These are phyloP conservation scores for Drosophila asahinai DNA, from an alignment of 1,140 invertebrate genomes.

Conservation along the genomic window DNA sequence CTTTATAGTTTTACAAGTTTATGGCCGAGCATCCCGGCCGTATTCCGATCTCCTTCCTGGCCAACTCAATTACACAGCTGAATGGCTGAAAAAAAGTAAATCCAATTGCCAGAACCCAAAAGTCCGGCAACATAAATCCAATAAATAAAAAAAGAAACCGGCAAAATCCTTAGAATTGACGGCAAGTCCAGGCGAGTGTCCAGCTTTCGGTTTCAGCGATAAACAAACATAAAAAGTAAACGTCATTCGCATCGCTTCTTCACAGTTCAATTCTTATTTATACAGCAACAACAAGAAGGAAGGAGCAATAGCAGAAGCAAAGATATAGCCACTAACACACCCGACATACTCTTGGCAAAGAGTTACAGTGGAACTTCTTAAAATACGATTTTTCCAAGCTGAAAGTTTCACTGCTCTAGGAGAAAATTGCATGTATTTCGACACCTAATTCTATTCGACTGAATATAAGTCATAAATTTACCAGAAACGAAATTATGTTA, in stretches of 20 bases:
- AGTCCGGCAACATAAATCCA: conserved; percentile 65
- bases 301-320: conserved; percentile 15
- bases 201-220: conserved; percentile 74
- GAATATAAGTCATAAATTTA: too few species aligned
- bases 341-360: conserved; percentile 30
- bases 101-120: conserved; percentile 65
- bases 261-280: conserved; percentile 82
- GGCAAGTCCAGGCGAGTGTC: conserved; percentile 65
- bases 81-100: conserved; percentile 62
- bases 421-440: too few species aligned
- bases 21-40: conserved; percentile 13
- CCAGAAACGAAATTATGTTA: too few species aligned
- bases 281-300: conserved; percentile 48
- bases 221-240: conserved; percentile 82
- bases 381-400: too few species aligned
- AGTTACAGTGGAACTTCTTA: conserved; percentile 41
- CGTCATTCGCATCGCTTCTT: conserved; percentile 66
- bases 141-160: conserved; percentile 34
- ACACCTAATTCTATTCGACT: too few species aligned
- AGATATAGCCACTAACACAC: conserved; percentile 50
- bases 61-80: conserved; percentile 78
- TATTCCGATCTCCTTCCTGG: conserved; percentile 25
- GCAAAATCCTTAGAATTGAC: conserved; percentile 47
- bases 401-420: background rate
- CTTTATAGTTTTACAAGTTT: conserved; percentile 31